Percentiles rank a stretch among this genome's conserved stretches.
These are phyloP conservation scores for Neria commutata DNA, from an alignment of 2,888 invertebrate genomes.

Conservation along the genomic window DNA sequence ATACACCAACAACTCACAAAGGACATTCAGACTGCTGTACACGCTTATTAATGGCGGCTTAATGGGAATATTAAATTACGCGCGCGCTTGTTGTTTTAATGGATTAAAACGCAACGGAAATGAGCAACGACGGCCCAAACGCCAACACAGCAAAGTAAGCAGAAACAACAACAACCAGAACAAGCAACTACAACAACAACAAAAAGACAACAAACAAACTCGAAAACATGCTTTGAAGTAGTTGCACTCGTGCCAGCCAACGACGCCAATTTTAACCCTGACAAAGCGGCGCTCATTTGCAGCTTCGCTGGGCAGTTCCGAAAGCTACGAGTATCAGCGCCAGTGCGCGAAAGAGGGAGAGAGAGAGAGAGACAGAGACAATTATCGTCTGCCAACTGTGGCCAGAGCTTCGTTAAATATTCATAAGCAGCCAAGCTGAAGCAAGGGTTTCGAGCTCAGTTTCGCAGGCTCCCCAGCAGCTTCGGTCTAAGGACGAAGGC, in stretches of 20 bases:
- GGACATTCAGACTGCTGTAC: too few species aligned
- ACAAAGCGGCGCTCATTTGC: background rate
- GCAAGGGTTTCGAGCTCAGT: too few species aligned
- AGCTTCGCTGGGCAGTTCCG: background rate
- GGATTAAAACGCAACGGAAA: conserved; percentile 40
- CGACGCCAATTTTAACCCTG: conserved; percentile 1
- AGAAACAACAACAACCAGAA: too few species aligned
- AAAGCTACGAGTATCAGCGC: background rate
- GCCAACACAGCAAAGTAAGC: too few species aligned
- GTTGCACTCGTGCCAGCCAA: background rate
- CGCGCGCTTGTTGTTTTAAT: conserved; percentile 46
- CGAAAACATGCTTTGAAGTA: background rate
- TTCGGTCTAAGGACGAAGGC: too few species aligned
- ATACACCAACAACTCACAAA: too few species aligned
- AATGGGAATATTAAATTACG: conserved; percentile 63
- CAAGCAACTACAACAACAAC: conserved; percentile 26
- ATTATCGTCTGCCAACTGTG: background rate
- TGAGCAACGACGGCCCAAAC: background rate
- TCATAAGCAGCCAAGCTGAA: background rate
- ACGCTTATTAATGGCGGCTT: conserved; percentile 59
- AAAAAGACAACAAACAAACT: conserved; percentile 10
- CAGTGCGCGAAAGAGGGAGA: too few species aligned
- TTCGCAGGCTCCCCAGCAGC: too few species aligned
- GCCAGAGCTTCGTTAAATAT: background rate
- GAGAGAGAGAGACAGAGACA: too few species aligned